Conservation (phyloP, 1,140 invertebrate species). For the Camponotus vicinus region DNA sequence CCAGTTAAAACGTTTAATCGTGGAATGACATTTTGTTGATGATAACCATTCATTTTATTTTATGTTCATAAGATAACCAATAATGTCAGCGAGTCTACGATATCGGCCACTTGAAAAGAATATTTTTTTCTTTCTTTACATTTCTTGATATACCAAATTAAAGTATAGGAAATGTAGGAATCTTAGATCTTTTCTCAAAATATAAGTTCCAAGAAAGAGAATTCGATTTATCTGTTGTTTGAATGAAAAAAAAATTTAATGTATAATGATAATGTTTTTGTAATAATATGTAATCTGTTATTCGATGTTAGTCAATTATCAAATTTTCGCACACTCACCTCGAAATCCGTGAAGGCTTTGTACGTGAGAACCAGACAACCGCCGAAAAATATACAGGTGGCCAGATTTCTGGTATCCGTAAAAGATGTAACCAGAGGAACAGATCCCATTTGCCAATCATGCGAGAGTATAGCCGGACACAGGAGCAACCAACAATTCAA, state of each 20-base stretch:
- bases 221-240: background rate
- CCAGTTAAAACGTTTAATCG: conserved; percentile 56
- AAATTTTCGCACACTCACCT: conserved; percentile 85
- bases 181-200: background rate
- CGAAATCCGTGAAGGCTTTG: conserved; percentile 89
- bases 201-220: background rate
- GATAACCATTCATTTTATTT: conserved; percentile 64
- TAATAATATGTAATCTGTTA: background rate
- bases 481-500: conserved; percentile 94
- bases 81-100: conserved; percentile 36
- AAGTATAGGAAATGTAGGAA: background rate
- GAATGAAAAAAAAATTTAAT: background rate
- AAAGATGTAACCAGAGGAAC: conserved; percentile 91
- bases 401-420: conserved; percentile 90
- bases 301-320: background rate
- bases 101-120: conserved; percentile 9
- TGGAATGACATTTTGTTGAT: conserved; percentile 55
- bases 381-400: conserved; percentile 90
- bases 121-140: background rate
- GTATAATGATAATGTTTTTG: background rate
- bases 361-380: conserved; percentile 88
- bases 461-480: conserved; percentile 91
- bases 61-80: conserved; percentile 20
- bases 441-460: conserved; percentile 96
- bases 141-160: conserved; percentile 1